Evolutionary conservation across 1,140 invertebrate species (phyloP).

Genomic region (Protaetia brevitarsis): DNA sequence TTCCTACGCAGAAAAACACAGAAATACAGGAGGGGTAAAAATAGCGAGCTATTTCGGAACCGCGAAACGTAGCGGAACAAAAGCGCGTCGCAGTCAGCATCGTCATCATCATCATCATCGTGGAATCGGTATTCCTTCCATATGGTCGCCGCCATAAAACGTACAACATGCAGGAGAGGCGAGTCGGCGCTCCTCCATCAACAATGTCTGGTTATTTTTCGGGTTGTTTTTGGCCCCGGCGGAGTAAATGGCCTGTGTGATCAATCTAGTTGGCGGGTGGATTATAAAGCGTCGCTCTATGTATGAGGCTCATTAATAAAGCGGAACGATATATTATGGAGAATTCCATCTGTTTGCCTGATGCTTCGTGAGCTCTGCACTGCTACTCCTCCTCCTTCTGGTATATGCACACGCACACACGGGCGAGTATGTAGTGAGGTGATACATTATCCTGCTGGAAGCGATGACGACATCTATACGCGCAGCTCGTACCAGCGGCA

Average conservation of each 20-base stretch:
- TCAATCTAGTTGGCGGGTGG: conserved; percentile 36
- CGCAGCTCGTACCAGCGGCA: too few species aligned
- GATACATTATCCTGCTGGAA: too few species aligned
- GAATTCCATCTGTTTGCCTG: background rate
- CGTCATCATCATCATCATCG: background rate
- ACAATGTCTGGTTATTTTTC: conserved; percentile 45
- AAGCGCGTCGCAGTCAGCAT: background rate
- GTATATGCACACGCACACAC: too few species aligned
- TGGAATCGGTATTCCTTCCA: conserved; percentile 41
- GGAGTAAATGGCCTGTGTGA: conserved; percentile 41
- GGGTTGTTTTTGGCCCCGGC: conserved; percentile 33
- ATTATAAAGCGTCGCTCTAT: conserved; percentile 40
- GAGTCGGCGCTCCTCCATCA: conserved; percentile 31
- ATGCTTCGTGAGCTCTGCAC: too few species aligned
- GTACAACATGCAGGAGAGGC: too few species aligned
- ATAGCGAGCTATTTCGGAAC: too few species aligned
- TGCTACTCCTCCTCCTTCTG: too few species aligned
- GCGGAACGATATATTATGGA: background rate
- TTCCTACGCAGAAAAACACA: too few species aligned
- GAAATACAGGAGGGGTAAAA: too few species aligned
- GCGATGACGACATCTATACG: too few species aligned
- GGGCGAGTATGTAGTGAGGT: too few species aligned
- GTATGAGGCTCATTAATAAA: conserved; percentile 36
- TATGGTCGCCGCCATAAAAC: conserved; percentile 42
- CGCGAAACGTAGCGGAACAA: background rate